Base-by-base conservation (phyloP, 2,888 invertebrate genomes). In the Ephialtes manifestator region DNA sequence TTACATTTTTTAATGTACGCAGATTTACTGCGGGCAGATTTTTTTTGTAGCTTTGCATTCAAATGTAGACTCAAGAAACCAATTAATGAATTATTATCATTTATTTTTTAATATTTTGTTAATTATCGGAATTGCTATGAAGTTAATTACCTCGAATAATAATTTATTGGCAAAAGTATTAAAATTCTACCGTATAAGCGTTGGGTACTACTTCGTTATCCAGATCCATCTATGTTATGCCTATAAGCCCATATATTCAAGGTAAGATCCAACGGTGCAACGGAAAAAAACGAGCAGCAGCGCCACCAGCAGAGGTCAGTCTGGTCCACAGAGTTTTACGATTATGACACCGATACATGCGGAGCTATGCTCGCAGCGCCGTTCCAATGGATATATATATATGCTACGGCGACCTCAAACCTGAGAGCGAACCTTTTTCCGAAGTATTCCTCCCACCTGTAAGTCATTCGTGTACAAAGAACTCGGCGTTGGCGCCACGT, bases 321-420 rank as follows among this genome's bases (percentile, higher is more conserved):
- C 60, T 31, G 60, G 60, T 60, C 31, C 31, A 31, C 60, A 43
- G 39, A 46, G 1, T 43, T 67, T 67, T 46, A 46, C 67, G 67
- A 43, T 67, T 13, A 46, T 46, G 67, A 46, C 67, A 43, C 67
- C 67, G 67, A 60, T 60, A 60, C 60, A 39, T 8, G 39, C 8
- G 10, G 10, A 10, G 39, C 39, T 13, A 13, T 15, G 13, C 28
- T 58, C 35, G 39, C 20, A 3, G 11, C 43, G 46, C 46, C 46
- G 20, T 8, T 43, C 46, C 13, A 46, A 15, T 43, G 24, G 1
- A 43, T 67, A n/a, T 18, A 39, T n/a, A 11, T 43, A 24, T 43
- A 24, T 24, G 24, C 43, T 43, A 7, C 18, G 20, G 11, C 65
- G 65, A 20, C 65, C 65, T 67, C 65, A 67, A 67, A 43, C 43